phyloP scores from a whole-genome alignment of 2,797 vertebrate species.

The Threskiornis aethiopicus region DNA sequence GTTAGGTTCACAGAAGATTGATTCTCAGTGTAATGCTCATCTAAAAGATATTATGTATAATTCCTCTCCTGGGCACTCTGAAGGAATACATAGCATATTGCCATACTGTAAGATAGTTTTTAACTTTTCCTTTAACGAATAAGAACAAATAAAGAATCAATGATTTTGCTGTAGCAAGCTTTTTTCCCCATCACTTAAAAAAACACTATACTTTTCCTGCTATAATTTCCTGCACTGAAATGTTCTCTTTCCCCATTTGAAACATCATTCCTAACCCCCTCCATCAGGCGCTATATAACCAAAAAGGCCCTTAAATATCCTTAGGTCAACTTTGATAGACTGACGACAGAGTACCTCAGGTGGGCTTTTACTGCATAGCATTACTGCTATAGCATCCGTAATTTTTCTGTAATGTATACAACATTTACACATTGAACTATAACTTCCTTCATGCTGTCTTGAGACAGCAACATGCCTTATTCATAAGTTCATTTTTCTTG shows the following conservation, averaged over 20 bases:
- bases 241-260: not conserved
- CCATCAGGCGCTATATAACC: not conserved
- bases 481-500: not conserved
- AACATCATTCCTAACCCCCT: not conserved
- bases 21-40: constrained; percentile 13
- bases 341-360: not conserved
- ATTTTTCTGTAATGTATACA: not conserved
- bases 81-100: not conserved
- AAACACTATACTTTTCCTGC: not conserved
- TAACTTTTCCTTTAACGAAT: not conserved
- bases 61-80: not conserved
- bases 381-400: not conserved
- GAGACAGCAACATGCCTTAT: not conserved
- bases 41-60: constrained; percentile 5
- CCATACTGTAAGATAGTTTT: not conserved
- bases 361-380: not conserved
- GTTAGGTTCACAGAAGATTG: constrained; percentile 24
- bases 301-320: not conserved
- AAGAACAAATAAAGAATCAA: not conserved
- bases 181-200: not conserved
- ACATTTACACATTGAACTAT: not conserved
- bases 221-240: not conserved
- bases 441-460: not conserved
- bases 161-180: not conserved
- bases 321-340: not conserved